A percentile compares a stretch with the other conserved stretches of the same genome.
phyloP scores from a whole-genome alignment of 1,140 invertebrate genomes.

The Cataglyphis hispanica region DNA sequence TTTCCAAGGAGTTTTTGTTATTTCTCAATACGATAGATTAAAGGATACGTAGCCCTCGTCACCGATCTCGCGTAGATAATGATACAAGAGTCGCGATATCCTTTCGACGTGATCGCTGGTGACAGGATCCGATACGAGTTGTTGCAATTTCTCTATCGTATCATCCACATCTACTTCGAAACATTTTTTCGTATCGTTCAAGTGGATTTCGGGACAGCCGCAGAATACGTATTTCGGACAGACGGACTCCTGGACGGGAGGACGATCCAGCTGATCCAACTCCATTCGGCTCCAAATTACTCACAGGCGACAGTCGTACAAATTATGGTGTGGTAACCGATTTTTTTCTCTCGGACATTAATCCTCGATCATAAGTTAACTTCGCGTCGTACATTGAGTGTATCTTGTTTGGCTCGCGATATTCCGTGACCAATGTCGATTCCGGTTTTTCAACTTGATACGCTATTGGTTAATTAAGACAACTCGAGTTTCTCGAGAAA shows the following conservation, averaged over 20 bases:
- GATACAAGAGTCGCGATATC: constrained; percentile 70
- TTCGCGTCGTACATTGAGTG: constrained; percentile 12
- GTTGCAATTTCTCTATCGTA: constrained; percentile 69
- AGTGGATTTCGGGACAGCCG: neutral
- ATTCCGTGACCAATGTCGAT: constrained; percentile 26
- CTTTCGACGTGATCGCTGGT: constrained; percentile 60
- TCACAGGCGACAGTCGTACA: neutral
- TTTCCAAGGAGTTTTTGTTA: neutral
- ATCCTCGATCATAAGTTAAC: constrained; percentile 55
- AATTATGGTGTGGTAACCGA: neutral
- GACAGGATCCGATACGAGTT: constrained; percentile 74
- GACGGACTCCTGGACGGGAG: constrained; percentile 15
- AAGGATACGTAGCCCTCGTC: constrained; percentile 81
- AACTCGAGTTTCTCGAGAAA: neutral
- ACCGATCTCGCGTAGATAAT: constrained; percentile 66
- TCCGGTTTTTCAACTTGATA: constrained; percentile 27
- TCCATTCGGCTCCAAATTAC: constrained; percentile 25
- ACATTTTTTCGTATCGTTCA: constrained; percentile 19
- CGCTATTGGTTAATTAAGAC: constrained; percentile 37
- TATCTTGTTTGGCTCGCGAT: constrained; percentile 28
- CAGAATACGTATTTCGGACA: constrained; percentile 36
- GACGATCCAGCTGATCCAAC: neutral
- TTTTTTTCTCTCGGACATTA: neutral
- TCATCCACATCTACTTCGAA: constrained; percentile 31
- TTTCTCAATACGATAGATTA: neutral